Percentiles rank a stretch among this genome's conserved stretches.
phyloP scores from a whole-genome alignment of 2,888 invertebrate species.

The Ctenicera cuprea region DNA sequence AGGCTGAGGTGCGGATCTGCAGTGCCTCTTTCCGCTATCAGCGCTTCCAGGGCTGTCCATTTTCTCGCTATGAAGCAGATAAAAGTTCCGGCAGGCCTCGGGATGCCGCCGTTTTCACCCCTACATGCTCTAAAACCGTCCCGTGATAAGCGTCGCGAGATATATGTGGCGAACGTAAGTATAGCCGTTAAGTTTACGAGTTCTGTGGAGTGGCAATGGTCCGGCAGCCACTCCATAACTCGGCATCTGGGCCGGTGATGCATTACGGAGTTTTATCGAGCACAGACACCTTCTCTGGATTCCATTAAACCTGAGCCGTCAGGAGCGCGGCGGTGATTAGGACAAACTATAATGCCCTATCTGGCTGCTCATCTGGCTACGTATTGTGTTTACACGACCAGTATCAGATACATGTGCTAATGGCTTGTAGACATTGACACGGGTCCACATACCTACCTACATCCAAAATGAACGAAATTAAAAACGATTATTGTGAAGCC shows the following conservation, averaged over 20 bases:
- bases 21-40: conserved; percentile 62
- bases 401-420: conserved; percentile 55
- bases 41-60: conserved; percentile 57
- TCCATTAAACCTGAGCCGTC: conserved; percentile 56
- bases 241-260: conserved; percentile 51
- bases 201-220: conserved; percentile 54
- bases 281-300: conserved; percentile 53
- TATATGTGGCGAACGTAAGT: conserved; percentile 56
- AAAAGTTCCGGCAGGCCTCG: conserved; percentile 50
- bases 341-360: conserved; percentile 55
- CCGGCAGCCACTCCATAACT: conserved; percentile 54
- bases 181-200: conserved; percentile 54
- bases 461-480: conserved; percentile 41
- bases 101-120: conserved; percentile 52
- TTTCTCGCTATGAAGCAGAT: conserved; percentile 49
- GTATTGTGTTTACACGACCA: conserved; percentile 58
- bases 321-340: conserved; percentile 53
- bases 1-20: conserved; percentile 59
- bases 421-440: conserved; percentile 56
- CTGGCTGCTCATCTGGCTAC: conserved; percentile 54
- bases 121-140: conserved; percentile 50
- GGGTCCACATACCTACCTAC: conserved; percentile 49
- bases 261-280: conserved; percentile 53
- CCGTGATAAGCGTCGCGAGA: conserved; percentile 54
- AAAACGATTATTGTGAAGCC: conserved; percentile 37